Conservation (phyloP, 2,113 vertebrate genomes). For the Corythaeola cristata region DNA sequence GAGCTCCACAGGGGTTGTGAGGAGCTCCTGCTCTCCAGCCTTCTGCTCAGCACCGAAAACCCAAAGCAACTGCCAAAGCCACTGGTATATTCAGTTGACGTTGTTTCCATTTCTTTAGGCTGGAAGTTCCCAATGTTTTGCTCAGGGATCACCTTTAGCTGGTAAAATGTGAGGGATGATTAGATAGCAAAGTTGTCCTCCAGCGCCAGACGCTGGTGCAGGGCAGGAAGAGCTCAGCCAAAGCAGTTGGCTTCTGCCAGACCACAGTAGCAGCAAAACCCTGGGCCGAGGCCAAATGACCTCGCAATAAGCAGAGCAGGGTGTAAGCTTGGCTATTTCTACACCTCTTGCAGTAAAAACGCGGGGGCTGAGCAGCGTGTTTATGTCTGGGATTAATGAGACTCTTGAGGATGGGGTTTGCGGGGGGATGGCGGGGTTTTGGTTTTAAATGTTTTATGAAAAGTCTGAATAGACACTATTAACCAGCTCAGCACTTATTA, state of each 20-base stretch:
- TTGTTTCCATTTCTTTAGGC: not conserved
- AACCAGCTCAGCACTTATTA: conserved; percentile 36
- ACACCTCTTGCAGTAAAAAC: not conserved
- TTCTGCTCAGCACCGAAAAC: not conserved
- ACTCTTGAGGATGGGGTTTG: not conserved
- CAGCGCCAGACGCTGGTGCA: accelerated
- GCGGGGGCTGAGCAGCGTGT: not conserved
- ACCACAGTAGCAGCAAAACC: not conserved
- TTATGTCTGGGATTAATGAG: not conserved
- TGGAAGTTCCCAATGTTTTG: not conserved
- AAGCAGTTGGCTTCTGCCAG: not conserved
- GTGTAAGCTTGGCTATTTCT: not conserved
- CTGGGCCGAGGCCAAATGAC: not conserved
- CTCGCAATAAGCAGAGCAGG: not conserved
- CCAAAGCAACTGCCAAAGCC: not conserved
- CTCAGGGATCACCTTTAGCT: not conserved
- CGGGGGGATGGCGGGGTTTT: not conserved
- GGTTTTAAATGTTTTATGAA: conserved; percentile 14
- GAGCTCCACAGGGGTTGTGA: not conserved
- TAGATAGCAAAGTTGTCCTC: not conserved
- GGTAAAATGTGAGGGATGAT: not conserved
- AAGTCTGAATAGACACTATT: conserved; percentile 51
- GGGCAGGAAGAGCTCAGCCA: not conserved
- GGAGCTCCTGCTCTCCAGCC: not conserved
- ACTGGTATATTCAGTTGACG: accelerated